Conservation (phyloP, 2,113 vertebrate species). For the Leucopsar rothschildi region DNA sequence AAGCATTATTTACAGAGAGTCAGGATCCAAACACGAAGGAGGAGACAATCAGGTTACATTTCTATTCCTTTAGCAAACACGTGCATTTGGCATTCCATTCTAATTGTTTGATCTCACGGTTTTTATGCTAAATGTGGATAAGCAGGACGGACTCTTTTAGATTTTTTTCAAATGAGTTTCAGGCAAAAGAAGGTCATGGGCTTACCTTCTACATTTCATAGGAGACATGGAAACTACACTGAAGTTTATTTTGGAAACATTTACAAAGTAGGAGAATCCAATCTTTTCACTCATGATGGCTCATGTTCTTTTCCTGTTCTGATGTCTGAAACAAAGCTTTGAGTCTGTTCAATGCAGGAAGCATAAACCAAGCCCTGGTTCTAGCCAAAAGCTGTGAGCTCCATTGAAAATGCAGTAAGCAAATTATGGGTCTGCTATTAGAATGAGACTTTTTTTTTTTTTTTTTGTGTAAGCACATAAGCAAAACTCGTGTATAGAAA, state of each 20-base stretch:
- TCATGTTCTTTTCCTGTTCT: background rate
- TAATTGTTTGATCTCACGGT: background rate
- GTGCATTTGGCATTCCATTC: background rate
- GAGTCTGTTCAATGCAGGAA: background rate
- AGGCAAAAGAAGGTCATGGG: background rate
- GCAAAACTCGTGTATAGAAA: background rate
- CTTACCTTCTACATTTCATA: background rate
- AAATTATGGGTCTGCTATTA: background rate
- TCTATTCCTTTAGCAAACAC: background rate
- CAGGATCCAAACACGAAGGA: background rate
- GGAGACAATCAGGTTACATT: background rate
- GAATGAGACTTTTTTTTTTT: background rate
- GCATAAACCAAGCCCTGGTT: background rate
- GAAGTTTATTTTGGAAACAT: background rate
- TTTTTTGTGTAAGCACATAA: fast-evolving
- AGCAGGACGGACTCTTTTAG: background rate
- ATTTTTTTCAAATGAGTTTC: background rate
- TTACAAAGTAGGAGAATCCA: background rate
- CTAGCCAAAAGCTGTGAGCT: background rate
- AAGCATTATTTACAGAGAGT: background rate
- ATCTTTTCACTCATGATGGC: background rate
- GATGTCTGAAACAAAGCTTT: background rate
- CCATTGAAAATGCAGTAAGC: background rate
- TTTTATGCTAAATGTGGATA: background rate
- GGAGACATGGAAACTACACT: background rate